These are phyloP conservation scores for Drosophila asahinai DNA, from an alignment of 1,140 invertebrate species.

Conservation along the genomic window DNA sequence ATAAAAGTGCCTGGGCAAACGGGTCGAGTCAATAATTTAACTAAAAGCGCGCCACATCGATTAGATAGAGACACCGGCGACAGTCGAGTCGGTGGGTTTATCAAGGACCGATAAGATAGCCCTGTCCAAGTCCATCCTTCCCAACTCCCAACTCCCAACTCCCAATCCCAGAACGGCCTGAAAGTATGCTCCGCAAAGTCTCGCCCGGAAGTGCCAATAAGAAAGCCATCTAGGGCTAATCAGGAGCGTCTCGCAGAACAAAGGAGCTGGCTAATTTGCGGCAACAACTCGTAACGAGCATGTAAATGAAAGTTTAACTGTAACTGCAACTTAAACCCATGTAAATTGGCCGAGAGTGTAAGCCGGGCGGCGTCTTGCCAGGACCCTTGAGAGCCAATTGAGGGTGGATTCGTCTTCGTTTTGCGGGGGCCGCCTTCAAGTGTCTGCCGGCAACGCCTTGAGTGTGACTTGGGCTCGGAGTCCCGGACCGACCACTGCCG, in stretches of 20 bases:
- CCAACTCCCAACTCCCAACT: constrained; percentile 2
- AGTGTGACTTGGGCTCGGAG: constrained; percentile 67
- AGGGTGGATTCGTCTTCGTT: constrained; percentile 69
- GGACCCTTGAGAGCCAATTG: constrained; percentile 70
- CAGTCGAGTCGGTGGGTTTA: constrained; percentile 26
- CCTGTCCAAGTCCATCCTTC: background rate
- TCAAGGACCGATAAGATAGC: constrained; percentile 52
- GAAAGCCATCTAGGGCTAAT: constrained; percentile 55
- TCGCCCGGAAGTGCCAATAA: constrained; percentile 68
- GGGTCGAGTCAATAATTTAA: constrained; percentile 65
- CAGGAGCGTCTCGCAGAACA: constrained; percentile 43
- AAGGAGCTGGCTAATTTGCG: constrained; percentile 71
- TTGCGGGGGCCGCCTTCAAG: constrained; percentile 53
- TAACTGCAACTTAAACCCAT: constrained; percentile 43
- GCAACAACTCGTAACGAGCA: constrained; percentile 72
- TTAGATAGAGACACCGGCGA: constrained; percentile 59
- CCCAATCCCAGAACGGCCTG: constrained; percentile 1
- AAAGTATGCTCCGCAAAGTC: constrained; percentile 58
- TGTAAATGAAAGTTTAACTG: constrained; percentile 72
- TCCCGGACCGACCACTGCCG: constrained; percentile 22
- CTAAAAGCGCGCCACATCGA: constrained; percentile 52
- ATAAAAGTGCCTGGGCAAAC: constrained; percentile 58
- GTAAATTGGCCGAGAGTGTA: constrained; percentile 40
- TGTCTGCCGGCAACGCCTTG: constrained; percentile 78
- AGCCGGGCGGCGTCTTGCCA: constrained; percentile 18